Conservation (phyloP, 2,888 invertebrate genomes). For the Smittia aterrima region DNA sequence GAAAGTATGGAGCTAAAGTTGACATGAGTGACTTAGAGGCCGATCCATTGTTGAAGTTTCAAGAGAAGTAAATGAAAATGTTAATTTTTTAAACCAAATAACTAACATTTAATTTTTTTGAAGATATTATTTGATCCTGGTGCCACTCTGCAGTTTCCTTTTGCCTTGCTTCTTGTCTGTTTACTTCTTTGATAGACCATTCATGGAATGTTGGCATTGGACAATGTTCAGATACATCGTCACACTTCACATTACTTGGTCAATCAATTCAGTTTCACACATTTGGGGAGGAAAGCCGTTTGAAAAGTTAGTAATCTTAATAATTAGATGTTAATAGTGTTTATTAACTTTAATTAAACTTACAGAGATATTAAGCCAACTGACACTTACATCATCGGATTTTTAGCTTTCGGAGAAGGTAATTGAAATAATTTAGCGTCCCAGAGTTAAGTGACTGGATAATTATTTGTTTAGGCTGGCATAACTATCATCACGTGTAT, state of each 20-base stretch:
- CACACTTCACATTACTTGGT: constrained; percentile 19
- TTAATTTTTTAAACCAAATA: constrained; percentile 49
- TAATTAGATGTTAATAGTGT: not conserved
- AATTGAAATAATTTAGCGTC: too few relatives aligned
- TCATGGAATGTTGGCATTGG: not conserved
- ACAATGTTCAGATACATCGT: not conserved
- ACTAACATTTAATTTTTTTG: constrained; percentile 43
- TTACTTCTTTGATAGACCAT: not conserved
- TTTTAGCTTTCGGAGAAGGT: constrained; percentile 16
- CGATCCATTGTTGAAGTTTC: constrained; percentile 71
- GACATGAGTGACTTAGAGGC: constrained; percentile 72
- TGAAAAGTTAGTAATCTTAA: not conserved
- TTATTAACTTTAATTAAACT: not conserved
- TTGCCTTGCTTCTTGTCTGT: not conserved
- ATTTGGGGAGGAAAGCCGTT: constrained; percentile 21
- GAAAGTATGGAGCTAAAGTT: constrained; percentile 68
- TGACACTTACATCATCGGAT: constrained; percentile 21
- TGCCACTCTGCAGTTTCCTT: constrained; percentile 56
- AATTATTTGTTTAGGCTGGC: constrained; percentile 16
- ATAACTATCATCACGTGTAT: constrained; percentile 59
- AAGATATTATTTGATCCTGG: constrained; percentile 62
- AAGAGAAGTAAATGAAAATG: constrained; percentile 61
- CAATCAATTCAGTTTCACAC: constrained; percentile 8
- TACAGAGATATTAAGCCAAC: constrained; percentile 1
- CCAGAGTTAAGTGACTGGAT: too few relatives aligned